These are phyloP conservation scores for Gallirallus australis DNA, from an alignment of 2,797 vertebrate genomes.

Conservation along the genomic window DNA sequence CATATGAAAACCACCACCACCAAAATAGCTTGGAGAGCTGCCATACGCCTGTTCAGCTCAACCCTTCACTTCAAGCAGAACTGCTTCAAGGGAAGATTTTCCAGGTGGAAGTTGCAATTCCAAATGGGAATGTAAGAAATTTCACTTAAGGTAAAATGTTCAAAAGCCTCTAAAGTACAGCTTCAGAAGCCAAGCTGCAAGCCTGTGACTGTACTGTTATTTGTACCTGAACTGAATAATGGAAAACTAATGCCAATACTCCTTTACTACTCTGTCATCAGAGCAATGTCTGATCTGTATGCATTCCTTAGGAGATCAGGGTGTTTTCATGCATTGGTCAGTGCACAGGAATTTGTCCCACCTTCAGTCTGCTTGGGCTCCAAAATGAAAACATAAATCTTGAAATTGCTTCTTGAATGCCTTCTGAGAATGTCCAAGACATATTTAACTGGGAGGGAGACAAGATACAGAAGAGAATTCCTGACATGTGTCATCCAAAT, in stretches of 20 bases:
- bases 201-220: not conserved
- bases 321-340: not conserved
- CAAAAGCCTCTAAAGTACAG: not conserved
- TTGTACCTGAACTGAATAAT: not conserved
- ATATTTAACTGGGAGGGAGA: not conserved
- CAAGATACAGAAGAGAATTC: not conserved
- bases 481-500: not conserved
- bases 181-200: not conserved
- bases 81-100: not conserved
- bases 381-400: not conserved
- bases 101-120: not conserved
- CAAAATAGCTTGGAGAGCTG: not conserved
- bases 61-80: not conserved
- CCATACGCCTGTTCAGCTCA: not conserved
- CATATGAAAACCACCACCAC: not conserved
- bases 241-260: not conserved
- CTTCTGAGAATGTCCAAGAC: not conserved
- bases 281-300: not conserved
- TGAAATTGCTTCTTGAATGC: not conserved
- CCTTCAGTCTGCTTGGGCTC: not conserved
- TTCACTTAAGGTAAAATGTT: not conserved
- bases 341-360: not conserved
- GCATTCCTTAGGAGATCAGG: not conserved
- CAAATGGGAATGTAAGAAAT: not conserved
- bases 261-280: not conserved